Evolutionary conservation across 2,797 vertebrate species (phyloP).

Genomic region (Falco naumanni): DNA sequence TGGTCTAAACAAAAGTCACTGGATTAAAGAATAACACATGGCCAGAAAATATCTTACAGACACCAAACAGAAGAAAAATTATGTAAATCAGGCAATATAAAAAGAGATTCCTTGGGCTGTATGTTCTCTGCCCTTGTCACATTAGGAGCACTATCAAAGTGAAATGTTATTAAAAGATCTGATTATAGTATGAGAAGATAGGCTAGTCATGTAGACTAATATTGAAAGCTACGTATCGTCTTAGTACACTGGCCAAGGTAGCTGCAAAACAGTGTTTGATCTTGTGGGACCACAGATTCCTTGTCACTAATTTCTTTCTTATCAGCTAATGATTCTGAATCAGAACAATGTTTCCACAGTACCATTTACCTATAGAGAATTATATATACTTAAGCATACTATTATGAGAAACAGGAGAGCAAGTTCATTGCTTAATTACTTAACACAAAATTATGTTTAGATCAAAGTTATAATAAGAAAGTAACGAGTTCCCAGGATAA

Average conservation of each 20-base stretch:
- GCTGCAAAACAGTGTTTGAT: background rate
- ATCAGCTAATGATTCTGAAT: conserved; percentile 21
- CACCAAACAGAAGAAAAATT: background rate
- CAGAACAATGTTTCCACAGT: conserved; percentile 13
- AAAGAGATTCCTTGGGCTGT: background rate
- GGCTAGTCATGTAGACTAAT: background rate
- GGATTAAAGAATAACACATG: background rate
- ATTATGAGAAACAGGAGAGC: background rate
- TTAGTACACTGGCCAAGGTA: background rate
- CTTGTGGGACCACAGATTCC: background rate
- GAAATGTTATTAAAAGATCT: background rate
- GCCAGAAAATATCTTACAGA: background rate
- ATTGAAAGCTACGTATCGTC: background rate
- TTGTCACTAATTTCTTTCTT: background rate
- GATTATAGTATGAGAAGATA: background rate
- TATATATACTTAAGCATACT: background rate
- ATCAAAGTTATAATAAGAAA: conserved; percentile 38
- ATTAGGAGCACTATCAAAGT: background rate
- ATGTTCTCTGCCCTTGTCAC: background rate
- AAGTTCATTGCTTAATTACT: conserved; percentile 33
- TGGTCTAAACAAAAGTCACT: background rate
- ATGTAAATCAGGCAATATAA: background rate
- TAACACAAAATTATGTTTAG: conserved; percentile 33
- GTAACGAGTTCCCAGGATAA: conserved; percentile 40
- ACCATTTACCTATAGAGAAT: background rate